These are phyloP conservation scores for Brachyhypopomus occidentalis DNA, from an alignment of 2,113 vertebrate species.

Conservation along the genomic window DNA sequence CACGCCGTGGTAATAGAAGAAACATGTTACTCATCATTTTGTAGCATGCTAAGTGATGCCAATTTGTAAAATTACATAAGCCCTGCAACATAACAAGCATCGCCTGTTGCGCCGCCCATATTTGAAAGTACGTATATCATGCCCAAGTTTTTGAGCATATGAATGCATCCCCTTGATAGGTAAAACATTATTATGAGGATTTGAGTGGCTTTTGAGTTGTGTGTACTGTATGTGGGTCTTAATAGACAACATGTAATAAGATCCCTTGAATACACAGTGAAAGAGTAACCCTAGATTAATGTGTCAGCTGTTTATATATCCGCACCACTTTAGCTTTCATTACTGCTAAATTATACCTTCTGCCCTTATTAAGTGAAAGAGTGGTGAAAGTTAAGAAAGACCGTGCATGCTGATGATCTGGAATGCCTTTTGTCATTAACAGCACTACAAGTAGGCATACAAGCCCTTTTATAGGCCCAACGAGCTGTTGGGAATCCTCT, in stretches of 20 bases:
- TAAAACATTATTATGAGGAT: constrained; percentile 5
- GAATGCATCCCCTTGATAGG: constrained; percentile 14
- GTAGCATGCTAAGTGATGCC: background rate
- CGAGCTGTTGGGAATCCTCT: background rate
- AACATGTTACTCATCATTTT: background rate
- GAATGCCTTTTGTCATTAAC: background rate
- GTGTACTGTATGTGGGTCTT: background rate
- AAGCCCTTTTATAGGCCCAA: background rate
- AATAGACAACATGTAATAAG: constrained; percentile 9
- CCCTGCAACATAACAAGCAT: background rate
- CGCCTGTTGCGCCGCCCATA: background rate
- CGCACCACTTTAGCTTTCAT: background rate
- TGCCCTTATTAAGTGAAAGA: constrained; percentile 2
- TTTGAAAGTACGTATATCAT: background rate
- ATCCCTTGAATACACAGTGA: background rate
- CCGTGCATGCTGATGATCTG: background rate
- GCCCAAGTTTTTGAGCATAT: constrained; percentile 18
- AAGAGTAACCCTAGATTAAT: background rate
- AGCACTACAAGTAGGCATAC: background rate
- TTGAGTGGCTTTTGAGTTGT: background rate
- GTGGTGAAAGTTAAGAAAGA: constrained; percentile 7
- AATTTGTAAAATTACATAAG: background rate
- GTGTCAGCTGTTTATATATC: constrained; percentile 7
- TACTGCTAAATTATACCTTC: constrained; percentile 6
- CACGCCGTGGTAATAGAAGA: too few species aligned